Base-by-base conservation (phyloP, 53 echinoderm and acorn worm species). In the Paelopatides confundens region DNA sequence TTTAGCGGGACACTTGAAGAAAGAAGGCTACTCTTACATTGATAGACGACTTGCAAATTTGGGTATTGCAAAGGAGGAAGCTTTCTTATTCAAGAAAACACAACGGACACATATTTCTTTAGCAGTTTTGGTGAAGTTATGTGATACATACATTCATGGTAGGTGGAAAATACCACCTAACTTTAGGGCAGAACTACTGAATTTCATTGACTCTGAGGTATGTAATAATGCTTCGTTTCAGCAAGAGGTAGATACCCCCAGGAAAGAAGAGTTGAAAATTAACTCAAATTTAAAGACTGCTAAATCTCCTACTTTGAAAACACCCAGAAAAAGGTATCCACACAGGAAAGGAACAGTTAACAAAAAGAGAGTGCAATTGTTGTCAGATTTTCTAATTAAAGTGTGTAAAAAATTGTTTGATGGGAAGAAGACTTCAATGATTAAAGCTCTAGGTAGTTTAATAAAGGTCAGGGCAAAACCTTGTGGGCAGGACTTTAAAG, bases 1-100 rank as follows among this genome's bases (percentile, higher is more conserved):
- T 46, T 46, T 46, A 46, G 5, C 47, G 11, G 11, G 11, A 46
- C 47, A 46, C 47, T 7, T 46, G 5, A 5, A 46, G 11, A 46
- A 46, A 11, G 47, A 46, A 46, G 47, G 47, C 11, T 46, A 46
- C 47, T 46, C 47, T 7, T 46, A 46, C 11, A 11, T 46, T 46
- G 47, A 46, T 11, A 46, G 11, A 46, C 5, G 11, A 11, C 11
- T 46, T 5, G 68, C 27, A 9, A 67, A 67, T 28, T 67, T 67
- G 33, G 68, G 68, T 31, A 29, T 2, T 67, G 17, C 68, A 5
- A 67, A 67, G 7, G 68, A 31, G 4, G 68, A 31, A 31, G 29
- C 68, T 67, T 67, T 67, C 32, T 31, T 67, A 31, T 67, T 29
- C 31, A 31, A 67, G 31, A 67, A 67, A 29, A 29, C 68, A 67